Evolutionary conservation across 2,888 invertebrate species (phyloP).

Genomic region (Zaprionus obscuricornis): DNA sequence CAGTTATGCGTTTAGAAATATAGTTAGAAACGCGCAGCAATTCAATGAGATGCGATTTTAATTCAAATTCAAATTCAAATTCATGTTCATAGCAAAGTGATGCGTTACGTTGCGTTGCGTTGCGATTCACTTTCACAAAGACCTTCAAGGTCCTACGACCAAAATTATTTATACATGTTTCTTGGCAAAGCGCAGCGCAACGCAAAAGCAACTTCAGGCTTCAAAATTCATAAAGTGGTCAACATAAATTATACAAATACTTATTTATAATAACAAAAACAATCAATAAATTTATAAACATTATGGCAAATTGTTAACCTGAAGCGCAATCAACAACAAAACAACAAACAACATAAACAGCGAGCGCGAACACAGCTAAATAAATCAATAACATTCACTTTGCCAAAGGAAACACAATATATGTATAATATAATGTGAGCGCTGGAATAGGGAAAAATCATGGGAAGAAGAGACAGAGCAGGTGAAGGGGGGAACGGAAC

Average conservation of each 20-base stretch:
- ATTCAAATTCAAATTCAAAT: too few species aligned
- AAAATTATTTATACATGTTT: slow-evolving; percentile 17
- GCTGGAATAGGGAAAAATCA: too few species aligned
- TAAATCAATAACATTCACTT: slow-evolving; percentile 55
- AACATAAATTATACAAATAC: slow-evolving; percentile 49
- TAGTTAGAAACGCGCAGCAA: neutral
- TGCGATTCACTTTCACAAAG: slow-evolving; percentile 46
- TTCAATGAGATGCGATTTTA: too few species aligned
- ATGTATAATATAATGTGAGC: too few species aligned
- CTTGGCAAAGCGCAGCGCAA: slow-evolving; percentile 21
- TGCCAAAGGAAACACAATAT: slow-evolving; percentile 32
- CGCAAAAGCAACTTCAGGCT: slow-evolving; percentile 32
- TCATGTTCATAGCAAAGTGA: too few species aligned
- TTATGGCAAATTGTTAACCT: slow-evolving; percentile 60
- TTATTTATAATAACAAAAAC: slow-evolving; percentile 61
- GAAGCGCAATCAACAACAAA: slow-evolving; percentile 62
- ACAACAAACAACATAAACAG: slow-evolving; percentile 37
- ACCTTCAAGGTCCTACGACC: slow-evolving; percentile 25
- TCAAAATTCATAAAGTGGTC: slow-evolving; percentile 45
- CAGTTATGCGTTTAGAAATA: slow-evolving; percentile 37
- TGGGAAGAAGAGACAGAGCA: neutral
- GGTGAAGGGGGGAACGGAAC: slow-evolving; percentile 23
- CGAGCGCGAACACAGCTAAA: slow-evolving; percentile 33
- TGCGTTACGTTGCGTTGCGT: too few species aligned
- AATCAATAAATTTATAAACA: slow-evolving; percentile 63